Evolutionary conservation across 2,797 vertebrate species (phyloP).

Genomic region (Momotus momota): DNA sequence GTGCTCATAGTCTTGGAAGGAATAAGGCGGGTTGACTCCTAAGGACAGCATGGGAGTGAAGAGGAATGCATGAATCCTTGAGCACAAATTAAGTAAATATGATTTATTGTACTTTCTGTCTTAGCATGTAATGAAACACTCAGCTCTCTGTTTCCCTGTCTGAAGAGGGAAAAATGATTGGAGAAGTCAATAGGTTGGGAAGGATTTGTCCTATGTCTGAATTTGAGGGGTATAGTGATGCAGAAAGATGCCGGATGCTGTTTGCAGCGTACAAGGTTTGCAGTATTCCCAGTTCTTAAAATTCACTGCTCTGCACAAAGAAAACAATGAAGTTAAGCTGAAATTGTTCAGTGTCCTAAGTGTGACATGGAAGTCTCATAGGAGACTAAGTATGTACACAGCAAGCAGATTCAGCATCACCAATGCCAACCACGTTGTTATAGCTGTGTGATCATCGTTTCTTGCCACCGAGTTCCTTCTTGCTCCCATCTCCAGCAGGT

Average conservation of each 20-base stretch:
- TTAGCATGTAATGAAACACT: neutral
- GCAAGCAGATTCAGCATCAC: neutral
- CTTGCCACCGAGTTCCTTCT: neutral
- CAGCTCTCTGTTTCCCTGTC: neutral
- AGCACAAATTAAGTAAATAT: neutral
- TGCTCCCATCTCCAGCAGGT: neutral
- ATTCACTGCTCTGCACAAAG: neutral
- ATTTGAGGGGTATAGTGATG: neutral
- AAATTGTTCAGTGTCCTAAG: neutral
- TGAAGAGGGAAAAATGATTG: neutral
- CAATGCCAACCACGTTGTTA: neutral
- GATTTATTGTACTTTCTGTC: neutral
- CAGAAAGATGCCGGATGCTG: neutral
- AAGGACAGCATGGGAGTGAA: neutral
- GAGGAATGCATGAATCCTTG: neutral
- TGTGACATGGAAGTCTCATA: fast-evolving
- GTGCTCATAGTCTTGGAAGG: neutral
- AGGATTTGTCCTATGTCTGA: neutral
- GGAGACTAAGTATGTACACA: neutral
- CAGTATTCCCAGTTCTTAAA: neutral
- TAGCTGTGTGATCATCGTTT: neutral
- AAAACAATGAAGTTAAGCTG: neutral
- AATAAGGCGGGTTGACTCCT: neutral
- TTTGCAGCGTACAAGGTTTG: neutral
- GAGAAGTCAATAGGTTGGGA: neutral